Conservation (phyloP, 2,888 invertebrate genomes). For the Hypercompe scribonia region DNA sequence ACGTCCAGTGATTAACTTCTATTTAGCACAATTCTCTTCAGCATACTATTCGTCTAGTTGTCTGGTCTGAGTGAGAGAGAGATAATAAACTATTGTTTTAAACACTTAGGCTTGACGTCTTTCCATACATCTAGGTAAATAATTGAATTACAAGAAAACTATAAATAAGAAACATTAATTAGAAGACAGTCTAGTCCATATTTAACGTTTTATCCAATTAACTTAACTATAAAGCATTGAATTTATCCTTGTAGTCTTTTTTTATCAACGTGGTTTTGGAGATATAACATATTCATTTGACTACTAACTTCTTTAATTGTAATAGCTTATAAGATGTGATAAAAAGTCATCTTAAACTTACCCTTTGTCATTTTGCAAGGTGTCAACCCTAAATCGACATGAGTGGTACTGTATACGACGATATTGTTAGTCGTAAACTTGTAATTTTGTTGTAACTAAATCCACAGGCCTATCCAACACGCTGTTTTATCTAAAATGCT, state of each 20-base stretch:
- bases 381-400: conserved; percentile 54
- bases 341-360: not conserved
- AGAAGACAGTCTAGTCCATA: not conserved
- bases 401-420: conserved; percentile 69
- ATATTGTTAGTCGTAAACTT: conserved; percentile 79
- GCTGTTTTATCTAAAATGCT: conserved; percentile 78
- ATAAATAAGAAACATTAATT: not conserved
- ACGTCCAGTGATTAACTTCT: not conserved
- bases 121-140: not conserved
- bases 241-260: not conserved
- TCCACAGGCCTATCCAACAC: conserved; percentile 71
- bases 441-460: conserved; percentile 81
- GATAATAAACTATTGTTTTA: not conserved
- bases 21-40: not conserved
- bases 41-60: not conserved
- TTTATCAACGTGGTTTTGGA: not conserved
- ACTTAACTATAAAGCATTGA: not conserved
- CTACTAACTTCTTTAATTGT: not conserved
- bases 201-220: not conserved
- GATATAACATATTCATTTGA: not conserved
- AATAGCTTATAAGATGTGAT: not conserved
- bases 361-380: not conserved
- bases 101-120: not conserved
- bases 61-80: not conserved
- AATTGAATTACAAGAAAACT: not conserved